These are phyloP conservation scores for Globodera rostochiensis DNA, from an alignment of 1,140 invertebrate genomes.

Conservation along the genomic window DNA sequence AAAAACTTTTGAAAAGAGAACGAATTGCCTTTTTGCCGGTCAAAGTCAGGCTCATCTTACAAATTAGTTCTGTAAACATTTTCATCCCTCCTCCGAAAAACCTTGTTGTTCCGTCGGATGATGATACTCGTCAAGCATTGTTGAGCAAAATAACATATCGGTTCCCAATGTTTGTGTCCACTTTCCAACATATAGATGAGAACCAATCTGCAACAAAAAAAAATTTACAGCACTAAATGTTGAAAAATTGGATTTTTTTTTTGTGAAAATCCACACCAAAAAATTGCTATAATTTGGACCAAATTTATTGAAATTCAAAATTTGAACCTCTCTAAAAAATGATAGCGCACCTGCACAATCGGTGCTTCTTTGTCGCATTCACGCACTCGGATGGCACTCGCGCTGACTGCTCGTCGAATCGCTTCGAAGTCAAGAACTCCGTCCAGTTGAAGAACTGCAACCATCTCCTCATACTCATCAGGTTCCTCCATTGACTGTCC, in stretches of 20 bases:
- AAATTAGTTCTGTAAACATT: too few relatives aligned
- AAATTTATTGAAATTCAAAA: too few relatives aligned
- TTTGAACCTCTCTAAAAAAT: background rate
- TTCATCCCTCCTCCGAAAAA: too few relatives aligned
- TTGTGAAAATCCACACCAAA: too few relatives aligned
- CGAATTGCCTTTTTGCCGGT: too few relatives aligned
- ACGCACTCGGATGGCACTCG: slow-evolving; percentile 30
- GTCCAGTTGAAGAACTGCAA: slow-evolving; percentile 32
- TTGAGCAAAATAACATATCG: slow-evolving; percentile 12
- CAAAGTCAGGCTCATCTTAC: too few relatives aligned
- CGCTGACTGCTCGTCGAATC: slow-evolving; percentile 27
- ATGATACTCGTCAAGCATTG: background rate
- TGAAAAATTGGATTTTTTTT: too few relatives aligned
- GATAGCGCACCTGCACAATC: slow-evolving; percentile 30
- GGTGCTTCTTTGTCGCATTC: slow-evolving; percentile 25
- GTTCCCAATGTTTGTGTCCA: slow-evolving; percentile 35
- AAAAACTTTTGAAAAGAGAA: too few relatives aligned
- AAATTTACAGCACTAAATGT: background rate
- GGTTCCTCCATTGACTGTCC: too few relatives aligned
- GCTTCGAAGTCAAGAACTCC: slow-evolving; percentile 37
- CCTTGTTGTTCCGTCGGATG: too few relatives aligned
- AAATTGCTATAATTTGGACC: too few relatives aligned
- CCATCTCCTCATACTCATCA: slow-evolving; percentile 37
- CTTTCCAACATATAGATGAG: slow-evolving; percentile 29
- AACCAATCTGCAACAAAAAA: slow-evolving; percentile 24